Evolutionary conservation across 2,888 invertebrate species (phyloP).

Genomic region (Dicyrtoma fusca): DNA sequence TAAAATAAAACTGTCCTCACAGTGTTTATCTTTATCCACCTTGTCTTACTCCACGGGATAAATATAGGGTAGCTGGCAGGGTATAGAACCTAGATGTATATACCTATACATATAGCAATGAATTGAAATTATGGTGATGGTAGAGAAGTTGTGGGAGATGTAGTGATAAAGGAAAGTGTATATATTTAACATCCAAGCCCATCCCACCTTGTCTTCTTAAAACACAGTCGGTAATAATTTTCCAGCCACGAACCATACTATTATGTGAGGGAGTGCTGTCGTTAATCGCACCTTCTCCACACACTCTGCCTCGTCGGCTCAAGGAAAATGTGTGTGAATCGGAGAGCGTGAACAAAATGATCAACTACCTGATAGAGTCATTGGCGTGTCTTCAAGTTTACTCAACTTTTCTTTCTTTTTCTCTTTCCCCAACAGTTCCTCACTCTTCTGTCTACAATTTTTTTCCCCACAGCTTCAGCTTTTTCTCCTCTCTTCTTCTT

Average conservation of each 20-base stretch:
- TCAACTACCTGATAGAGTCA: slow-evolving; percentile 27
- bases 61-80: too few relatives aligned
- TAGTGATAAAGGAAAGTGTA: slow-evolving; percentile 14
- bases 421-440: not conserved
- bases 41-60: too few relatives aligned
- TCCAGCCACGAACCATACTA: slow-evolving; percentile 18
- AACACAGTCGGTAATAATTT: slow-evolving; percentile 22
- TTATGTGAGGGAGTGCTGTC: slow-evolving; percentile 18
- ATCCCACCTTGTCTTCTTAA: slow-evolving; percentile 13
- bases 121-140: not conserved
- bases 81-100: too few relatives aligned
- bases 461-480: too few relatives aligned
- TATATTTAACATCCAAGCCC: slow-evolving; percentile 18
- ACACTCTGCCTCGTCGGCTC: not conserved
- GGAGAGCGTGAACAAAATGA: slow-evolving; percentile 21
- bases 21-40: too few relatives aligned
- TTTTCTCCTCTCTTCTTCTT: too few relatives aligned
- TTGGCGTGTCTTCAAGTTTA: slow-evolving; percentile 25
- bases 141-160: not conserved
- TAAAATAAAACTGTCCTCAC: too few relatives aligned
- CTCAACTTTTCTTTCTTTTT: slow-evolving; percentile 17
- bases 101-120: too few relatives aligned
- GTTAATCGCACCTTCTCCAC: slow-evolving; percentile 18
- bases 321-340: slow-evolving; percentile 7
- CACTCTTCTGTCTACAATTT: too few relatives aligned